Evolutionary conservation across 2,113 vertebrate genomes (phyloP).

Genomic region (Pedetes capensis): DNA sequence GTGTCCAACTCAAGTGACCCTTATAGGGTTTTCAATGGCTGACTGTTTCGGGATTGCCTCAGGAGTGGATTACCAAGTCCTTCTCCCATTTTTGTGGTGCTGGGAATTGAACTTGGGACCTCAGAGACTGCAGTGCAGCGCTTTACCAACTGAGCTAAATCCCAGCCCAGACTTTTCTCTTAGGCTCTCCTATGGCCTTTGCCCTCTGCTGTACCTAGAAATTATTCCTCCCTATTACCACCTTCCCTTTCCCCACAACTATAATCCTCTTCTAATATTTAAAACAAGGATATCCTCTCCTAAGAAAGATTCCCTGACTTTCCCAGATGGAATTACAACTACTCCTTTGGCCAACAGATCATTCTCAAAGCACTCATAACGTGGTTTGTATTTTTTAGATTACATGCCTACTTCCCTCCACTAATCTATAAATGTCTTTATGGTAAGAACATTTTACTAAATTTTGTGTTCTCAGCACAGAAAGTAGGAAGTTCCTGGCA

Average conservation of each 20-base stretch:
- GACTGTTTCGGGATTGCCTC: no score
- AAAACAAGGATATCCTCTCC: neutral
- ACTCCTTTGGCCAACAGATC: neutral
- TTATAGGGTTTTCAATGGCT: no score
- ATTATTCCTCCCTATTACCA: neutral
- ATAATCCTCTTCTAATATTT: neutral
- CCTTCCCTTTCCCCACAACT: neutral
- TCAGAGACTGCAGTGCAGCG: no score
- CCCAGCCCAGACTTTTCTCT: neutral
- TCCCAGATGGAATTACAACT: neutral
- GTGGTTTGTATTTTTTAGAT: neutral
- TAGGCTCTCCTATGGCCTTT: neutral
- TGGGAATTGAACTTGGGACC: no score
- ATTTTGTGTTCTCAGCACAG: neutral
- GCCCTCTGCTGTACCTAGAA: neutral
- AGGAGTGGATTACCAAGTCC: no score
- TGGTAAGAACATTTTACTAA: neutral
- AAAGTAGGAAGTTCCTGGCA: conserved; percentile 14
- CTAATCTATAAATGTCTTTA: conserved; percentile 19
- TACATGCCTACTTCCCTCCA: neutral
- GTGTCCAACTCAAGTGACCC: no score
- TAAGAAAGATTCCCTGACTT: neutral
- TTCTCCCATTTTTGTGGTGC: no score
- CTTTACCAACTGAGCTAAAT: no score
- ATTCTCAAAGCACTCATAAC: conserved; percentile 3